Conservation (phyloP, 2,888 invertebrate species). For the Tridacna crocea region DNA sequence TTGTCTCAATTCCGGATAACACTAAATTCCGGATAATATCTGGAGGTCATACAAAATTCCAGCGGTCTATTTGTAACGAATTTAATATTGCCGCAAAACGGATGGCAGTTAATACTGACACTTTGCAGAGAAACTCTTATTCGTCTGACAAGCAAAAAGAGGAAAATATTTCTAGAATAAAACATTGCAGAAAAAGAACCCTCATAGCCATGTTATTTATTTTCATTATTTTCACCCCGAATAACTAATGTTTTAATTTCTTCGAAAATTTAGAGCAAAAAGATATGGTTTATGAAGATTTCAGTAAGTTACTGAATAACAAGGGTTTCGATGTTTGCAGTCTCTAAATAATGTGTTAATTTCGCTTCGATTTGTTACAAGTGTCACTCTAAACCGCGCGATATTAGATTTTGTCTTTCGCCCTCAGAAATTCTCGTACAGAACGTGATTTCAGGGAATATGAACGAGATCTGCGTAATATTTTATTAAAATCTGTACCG, state of each 20-base stretch:
- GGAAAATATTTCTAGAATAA: too few relatives aligned
- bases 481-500: slow-evolving; percentile 8
- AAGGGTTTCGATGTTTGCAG: slow-evolving; percentile 31
- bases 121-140: neutral
- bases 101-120: neutral
- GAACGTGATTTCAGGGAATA: slow-evolving; percentile 24
- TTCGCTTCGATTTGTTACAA: slow-evolving; percentile 44
- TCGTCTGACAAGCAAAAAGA: too few relatives aligned
- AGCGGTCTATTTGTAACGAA: neutral
- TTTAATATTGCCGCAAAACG: neutral
- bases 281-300: too few relatives aligned
- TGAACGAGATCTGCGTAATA: slow-evolving; percentile 2
- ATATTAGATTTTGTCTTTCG: slow-evolving; percentile 50
- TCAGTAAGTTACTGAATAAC: neutral
- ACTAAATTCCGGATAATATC: neutral
- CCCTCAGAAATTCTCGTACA: slow-evolving; percentile 5
- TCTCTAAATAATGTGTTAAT: slow-evolving; percentile 56
- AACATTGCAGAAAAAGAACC: too few relatives aligned
- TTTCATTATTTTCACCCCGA: too few relatives aligned
- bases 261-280: too few relatives aligned
- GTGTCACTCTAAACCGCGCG: slow-evolving; percentile 29
- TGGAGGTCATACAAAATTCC: neutral
- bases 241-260: too few relatives aligned
- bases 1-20: neutral
- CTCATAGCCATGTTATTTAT: too few relatives aligned